Base-by-base conservation (phyloP, 2,113 vertebrate species). In the Halichoerus grypus region DNA sequence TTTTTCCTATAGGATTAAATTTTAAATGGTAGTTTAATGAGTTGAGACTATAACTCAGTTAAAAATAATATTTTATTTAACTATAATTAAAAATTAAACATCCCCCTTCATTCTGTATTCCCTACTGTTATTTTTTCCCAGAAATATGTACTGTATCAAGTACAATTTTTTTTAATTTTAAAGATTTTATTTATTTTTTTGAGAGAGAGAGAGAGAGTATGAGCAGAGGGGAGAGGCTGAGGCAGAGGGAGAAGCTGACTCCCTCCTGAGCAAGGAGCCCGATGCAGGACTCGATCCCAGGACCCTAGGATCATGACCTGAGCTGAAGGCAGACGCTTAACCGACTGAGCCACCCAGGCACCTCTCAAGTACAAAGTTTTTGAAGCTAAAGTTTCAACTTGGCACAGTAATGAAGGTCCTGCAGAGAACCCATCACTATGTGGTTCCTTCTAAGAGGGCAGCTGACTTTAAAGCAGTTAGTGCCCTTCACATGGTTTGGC, bases 341-440 rank as follows among this genome's bases (percentile, higher is more conserved):
- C 31, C 6, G 13, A 67, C 14, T 67, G 63, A 33, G 13, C 5
- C 14, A 33, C 3, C 63, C 31, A 67, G 63, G 14, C 33, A 7
- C 31, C 63, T 16, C 31, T 33, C 63, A 67, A 63, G 19, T 12
- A 84, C 49, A 84, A 80, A 33, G 0, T 39, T 24, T 55, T 26
- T 18, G n/a, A 33, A 11, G 21, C 24, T 28, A 0, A 28, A 18
- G 2, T 10, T 55, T 33, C 55, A 7, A 2, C 24, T 1, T 33
- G 1, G 6, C 28, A 1, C 8, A 33, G 28, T 76, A 24, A 69
- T 26, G 13, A 49, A 87, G 19, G 5, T 16, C 4, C 16, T 3
- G 11, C 63, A 63, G 28, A 16, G 49, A 88, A 8, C 21, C 22
- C 31, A 77, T 39, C 13, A 1, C 4, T 4, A 0, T 0, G 0